These are phyloP conservation scores for Euthynnus affinis DNA, from an alignment of 2,797 vertebrate species.

Conservation along the genomic window DNA sequence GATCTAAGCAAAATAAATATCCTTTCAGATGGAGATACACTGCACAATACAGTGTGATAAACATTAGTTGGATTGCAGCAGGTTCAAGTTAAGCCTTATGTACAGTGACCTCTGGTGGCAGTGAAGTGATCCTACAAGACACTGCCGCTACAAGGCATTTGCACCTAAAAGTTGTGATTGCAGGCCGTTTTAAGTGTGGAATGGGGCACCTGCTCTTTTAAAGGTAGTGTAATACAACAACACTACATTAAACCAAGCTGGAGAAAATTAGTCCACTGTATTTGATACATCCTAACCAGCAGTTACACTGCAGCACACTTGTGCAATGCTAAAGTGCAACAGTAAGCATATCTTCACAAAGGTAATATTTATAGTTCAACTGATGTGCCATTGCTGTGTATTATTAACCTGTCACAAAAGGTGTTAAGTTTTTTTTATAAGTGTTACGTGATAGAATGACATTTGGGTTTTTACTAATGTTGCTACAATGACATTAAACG, in stretches of 20 bases:
- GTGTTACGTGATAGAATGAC: background rate
- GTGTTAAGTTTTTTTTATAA: background rate
- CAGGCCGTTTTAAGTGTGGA: no score
- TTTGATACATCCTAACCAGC: background rate
- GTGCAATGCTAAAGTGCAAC: background rate
- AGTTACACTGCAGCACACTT: background rate
- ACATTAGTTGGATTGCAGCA: background rate
- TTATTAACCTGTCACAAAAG: background rate
- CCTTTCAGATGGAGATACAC: background rate
- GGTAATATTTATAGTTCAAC: background rate
- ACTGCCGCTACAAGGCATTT: background rate
- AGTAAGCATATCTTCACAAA: background rate
- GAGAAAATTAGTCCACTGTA: background rate
- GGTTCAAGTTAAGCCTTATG: background rate
- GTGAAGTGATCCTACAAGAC: background rate
- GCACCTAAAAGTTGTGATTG: no score
- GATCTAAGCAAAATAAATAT: background rate
- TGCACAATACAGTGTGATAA: no score
- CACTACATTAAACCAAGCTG: background rate
- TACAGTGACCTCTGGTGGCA: constrained; percentile 21
- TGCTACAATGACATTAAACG: background rate
- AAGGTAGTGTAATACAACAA: background rate
- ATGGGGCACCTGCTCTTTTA: background rate
- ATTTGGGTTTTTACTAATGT: constrained; percentile 51
- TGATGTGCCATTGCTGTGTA: fast-evolving